These are phyloP conservation scores for Drosophila athabasca DNA, from an alignment of 1,140 invertebrate genomes.

Conservation along the genomic window DNA sequence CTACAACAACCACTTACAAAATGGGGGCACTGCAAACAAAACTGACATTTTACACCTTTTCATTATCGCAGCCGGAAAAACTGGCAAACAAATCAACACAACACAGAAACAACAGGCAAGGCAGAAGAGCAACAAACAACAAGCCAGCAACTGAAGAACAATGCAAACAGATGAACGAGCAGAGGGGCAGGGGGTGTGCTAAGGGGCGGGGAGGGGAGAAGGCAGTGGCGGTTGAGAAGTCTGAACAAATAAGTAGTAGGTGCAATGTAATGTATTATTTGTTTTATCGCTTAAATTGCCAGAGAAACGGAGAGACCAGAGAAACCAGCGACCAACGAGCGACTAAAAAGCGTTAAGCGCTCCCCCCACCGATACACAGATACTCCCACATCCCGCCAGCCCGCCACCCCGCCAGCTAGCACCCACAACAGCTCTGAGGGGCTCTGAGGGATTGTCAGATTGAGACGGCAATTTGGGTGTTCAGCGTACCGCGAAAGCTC, in stretches of 20 bases:
- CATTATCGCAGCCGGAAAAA: constrained; percentile 60
- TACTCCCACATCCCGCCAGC: not conserved
- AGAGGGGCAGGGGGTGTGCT: not conserved
- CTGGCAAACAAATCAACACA: constrained; percentile 69
- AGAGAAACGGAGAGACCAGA: not conserved
- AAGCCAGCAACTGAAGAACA: constrained; percentile 37
- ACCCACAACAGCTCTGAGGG: constrained; percentile 27
- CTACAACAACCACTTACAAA: constrained; percentile 62
- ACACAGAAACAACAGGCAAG: constrained; percentile 32
- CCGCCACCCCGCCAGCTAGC: not conserved
- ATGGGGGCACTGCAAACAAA: constrained; percentile 68
- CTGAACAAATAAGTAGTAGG: constrained; percentile 76
- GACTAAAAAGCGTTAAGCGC: constrained; percentile 78
- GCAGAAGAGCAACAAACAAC: constrained; percentile 33
- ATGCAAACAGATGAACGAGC: constrained; percentile 42
- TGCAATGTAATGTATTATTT: constrained; percentile 81
- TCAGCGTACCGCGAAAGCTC: constrained; percentile 40
- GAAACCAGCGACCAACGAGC: constrained; percentile 56
- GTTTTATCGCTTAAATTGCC: constrained; percentile 78
- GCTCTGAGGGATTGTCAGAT: constrained; percentile 21
- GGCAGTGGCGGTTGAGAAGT: constrained; percentile 2
- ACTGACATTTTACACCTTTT: constrained; percentile 81
- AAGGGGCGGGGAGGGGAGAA: not conserved
- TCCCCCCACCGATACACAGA: constrained; percentile 3
- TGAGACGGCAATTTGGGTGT: constrained; percentile 69